Percentiles rank a stretch among this genome's conserved stretches.
These are phyloP conservation scores for Orcinus orca DNA, from an alignment of 2,113 vertebrate species.

Conservation along the genomic window DNA sequence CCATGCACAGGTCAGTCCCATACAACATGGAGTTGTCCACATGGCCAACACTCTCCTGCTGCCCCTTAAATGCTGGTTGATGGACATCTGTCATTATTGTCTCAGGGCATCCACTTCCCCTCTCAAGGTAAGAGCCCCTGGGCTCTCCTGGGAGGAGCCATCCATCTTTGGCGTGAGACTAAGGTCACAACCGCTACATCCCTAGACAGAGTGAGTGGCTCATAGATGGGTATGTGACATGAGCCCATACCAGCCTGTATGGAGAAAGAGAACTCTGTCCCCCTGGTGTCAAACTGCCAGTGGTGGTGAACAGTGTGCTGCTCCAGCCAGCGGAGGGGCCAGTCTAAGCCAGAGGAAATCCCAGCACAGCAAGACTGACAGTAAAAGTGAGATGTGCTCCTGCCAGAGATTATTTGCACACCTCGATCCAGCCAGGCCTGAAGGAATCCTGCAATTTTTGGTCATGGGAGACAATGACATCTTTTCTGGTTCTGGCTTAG, in stretches of 20 bases:
- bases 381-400: neutral
- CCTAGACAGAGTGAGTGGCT: neutral
- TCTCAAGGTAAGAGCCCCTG: neutral
- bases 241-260: too few relatives aligned
- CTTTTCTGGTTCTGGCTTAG: neutral
- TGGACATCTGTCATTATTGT: neutral
- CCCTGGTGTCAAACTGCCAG: neutral
- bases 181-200: accelerated
- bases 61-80: neutral
- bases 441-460: neutral
- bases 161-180: neutral
- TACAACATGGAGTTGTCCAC: accelerated
- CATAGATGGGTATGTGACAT: neutral
- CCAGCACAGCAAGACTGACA: neutral
- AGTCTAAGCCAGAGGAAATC: neutral
- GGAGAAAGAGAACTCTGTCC: neutral
- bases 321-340: neutral
- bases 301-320: too few relatives aligned
- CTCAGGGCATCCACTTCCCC: neutral
- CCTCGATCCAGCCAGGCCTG: neutral
- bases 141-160: neutral
- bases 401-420: neutral
- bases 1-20: neutral
- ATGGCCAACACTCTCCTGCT: neutral
- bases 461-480: neutral